These are phyloP conservation scores for Lepidonotus clava DNA, from an alignment of 2,888 invertebrate species.

Conservation along the genomic window DNA sequence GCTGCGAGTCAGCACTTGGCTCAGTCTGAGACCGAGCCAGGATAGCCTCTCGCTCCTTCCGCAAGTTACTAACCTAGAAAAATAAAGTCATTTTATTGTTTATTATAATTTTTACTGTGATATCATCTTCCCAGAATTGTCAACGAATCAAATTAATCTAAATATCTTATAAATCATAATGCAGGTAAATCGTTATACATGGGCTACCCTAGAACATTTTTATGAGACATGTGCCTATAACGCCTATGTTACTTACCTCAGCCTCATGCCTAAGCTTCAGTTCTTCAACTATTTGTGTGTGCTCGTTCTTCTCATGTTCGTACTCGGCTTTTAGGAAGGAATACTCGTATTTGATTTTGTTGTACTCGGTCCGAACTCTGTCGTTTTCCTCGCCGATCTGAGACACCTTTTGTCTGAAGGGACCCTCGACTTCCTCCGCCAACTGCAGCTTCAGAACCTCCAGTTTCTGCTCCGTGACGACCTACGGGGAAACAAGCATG, in stretches of 20 bases:
- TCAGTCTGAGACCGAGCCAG: slow-evolving; percentile 73
- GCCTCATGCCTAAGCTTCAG: slow-evolving; percentile 77
- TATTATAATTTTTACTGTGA: no score
- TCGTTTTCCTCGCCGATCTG: slow-evolving; percentile 76
- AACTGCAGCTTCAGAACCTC: slow-evolving; percentile 76
- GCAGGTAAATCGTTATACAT: no score
- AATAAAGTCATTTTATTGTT: no score
- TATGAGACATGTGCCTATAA: no score
- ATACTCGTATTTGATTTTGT: slow-evolving; percentile 77
- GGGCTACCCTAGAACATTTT: no score
- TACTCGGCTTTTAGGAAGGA: slow-evolving; percentile 79
- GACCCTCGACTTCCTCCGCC: slow-evolving; percentile 74
- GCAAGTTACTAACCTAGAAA: slow-evolving; percentile 75
- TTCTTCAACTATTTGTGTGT: slow-evolving; percentile 74
- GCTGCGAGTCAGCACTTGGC: slow-evolving; percentile 72
- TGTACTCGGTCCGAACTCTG: slow-evolving; percentile 71
- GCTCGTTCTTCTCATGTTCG: slow-evolving; percentile 76
- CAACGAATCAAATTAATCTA: background rate
- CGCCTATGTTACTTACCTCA: slow-evolving; percentile 75
- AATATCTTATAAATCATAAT: background rate
- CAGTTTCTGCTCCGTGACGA: slow-evolving; percentile 74
- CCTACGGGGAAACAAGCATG: no score
- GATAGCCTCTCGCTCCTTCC: slow-evolving; percentile 76
- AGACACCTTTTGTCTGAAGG: slow-evolving; percentile 73
- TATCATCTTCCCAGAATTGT: no score